Evolutionary conservation across 1,140 invertebrate species (phyloP), one percentile per base, ranked within the genome.

Genomic region (Drosophila repletoides): DNA sequence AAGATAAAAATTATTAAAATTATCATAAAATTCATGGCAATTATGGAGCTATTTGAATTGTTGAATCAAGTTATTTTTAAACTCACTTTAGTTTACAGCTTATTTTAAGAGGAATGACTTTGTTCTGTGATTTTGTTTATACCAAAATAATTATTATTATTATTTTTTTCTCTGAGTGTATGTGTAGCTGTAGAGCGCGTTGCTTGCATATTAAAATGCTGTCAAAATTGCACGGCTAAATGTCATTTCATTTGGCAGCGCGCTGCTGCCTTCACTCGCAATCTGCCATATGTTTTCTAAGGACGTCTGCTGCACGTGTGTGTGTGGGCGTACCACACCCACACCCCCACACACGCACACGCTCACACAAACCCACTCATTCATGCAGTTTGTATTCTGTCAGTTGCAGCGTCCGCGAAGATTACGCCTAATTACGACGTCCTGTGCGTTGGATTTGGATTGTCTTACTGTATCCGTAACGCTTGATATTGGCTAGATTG

Each of bases 171-270:
- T 19, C 9, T 43, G 10, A 2, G 33, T 21, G 55, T 59, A 36
- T 66, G 38, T 29, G 28, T 43, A n/a, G n/a, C n/a, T n/a, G 34
- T 21, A 7, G 10, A 36, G 24, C 36, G 51, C 43, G 46, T 52
- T 66, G 65, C 55, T 56, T 72, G 77, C 77, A 81, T 76, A 73
- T 83, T 83, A 83, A 83, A 81, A 73, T 61, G 72, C 64, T 81
- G 77, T 81, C 77, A 81, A 83, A 81, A 83, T 73, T 76, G 72
- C 68, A 73, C 76, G 55, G 77, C 72, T 80, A 79, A 79, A 70
- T 81, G 77, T 81, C 77, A 83, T 76, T 81, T 83, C 59, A 76
- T 81, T 81, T 80, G 53, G 49, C 67, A 65, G 36, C 33, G 34
- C n/a, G n/a, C n/a, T n/a, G n/a, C 34, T 28, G 49, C 68, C 41